These are phyloP conservation scores for Petaurus breviceps DNA, from an alignment of 2,113 vertebrate species.

Conservation along the genomic window DNA sequence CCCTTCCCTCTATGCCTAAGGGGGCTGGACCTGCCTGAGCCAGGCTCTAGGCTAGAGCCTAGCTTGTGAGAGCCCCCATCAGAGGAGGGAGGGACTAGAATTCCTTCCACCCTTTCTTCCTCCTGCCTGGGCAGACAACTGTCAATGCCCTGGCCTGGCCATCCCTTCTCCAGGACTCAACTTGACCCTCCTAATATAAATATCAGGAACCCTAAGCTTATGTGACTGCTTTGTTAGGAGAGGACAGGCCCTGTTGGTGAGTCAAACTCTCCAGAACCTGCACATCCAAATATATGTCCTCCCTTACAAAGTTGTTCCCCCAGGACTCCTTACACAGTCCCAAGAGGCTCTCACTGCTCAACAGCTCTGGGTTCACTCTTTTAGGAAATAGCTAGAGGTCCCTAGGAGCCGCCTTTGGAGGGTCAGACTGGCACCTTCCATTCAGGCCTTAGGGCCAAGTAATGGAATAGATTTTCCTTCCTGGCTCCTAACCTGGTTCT, in stretches of 20 bases:
- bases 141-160: background rate
- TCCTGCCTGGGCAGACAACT: background rate
- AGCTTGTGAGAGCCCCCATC: background rate
- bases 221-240: background rate
- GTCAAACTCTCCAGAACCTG: background rate
- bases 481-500: background rate
- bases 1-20: background rate
- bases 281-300: background rate
- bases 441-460: background rate
- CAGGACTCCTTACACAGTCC: background rate
- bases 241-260: background rate
- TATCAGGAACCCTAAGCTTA: background rate
- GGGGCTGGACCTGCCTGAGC: background rate
- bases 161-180: background rate
- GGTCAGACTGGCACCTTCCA: background rate
- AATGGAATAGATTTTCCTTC: background rate
- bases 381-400: background rate
- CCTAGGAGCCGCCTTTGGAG: background rate
- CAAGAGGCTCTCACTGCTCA: background rate
- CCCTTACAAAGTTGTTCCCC: background rate
- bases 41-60: background rate
- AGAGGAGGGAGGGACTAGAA: background rate
- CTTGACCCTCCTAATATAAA: background rate
- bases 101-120: accelerated
- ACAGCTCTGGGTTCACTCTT: background rate